A percentile compares a stretch with the other conserved stretches of the same genome.
phyloP scores from a whole-genome alignment of 2,888 invertebrate genomes.

The Colletes collaris region DNA sequence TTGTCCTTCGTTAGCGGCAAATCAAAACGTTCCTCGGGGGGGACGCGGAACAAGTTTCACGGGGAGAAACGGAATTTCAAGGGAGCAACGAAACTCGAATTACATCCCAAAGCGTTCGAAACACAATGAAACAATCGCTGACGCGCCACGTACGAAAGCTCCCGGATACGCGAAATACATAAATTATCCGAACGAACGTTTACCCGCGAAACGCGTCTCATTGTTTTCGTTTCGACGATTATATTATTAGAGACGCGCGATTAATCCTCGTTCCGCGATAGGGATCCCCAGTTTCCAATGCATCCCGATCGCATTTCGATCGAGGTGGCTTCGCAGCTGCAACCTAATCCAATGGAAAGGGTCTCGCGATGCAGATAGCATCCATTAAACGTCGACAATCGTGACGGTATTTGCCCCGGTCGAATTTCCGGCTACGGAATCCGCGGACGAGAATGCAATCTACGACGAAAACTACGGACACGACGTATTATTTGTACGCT shows the following conservation, averaged over 20 bases:
- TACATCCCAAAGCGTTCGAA: too few relatives aligned
- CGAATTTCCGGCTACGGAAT: slow-evolving; percentile 6
- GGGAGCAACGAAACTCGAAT: not conserved
- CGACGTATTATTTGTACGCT: not conserved
- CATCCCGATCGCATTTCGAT: slow-evolving; percentile 9
- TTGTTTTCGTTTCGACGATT: too few relatives aligned
- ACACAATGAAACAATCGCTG: too few relatives aligned
- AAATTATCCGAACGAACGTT: too few relatives aligned
- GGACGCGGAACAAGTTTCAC: slow-evolving; percentile 21
- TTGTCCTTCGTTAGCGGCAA: slow-evolving; percentile 38
- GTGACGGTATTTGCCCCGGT: slow-evolving; percentile 13
- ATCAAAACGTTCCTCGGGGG: slow-evolving; percentile 24
- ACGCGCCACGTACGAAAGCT: too few relatives aligned
- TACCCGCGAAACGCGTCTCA: too few relatives aligned
- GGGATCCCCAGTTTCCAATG: not conserved
- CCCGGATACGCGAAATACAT: too few relatives aligned
- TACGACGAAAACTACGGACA: not conserved
- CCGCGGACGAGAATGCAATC: not conserved
- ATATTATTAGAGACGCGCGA: not conserved
- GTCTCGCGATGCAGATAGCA: not conserved
- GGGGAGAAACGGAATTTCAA: slow-evolving; percentile 2
- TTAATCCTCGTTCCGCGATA: not conserved
- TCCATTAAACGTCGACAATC: slow-evolving; percentile 34
- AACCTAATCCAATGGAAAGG: slow-evolving; percentile 14
- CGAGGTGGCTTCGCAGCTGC: slow-evolving; percentile 11